Evolutionary conservation across 2,797 vertebrate genomes (phyloP).

Genomic region (Silurus lanzhouensis): DNA sequence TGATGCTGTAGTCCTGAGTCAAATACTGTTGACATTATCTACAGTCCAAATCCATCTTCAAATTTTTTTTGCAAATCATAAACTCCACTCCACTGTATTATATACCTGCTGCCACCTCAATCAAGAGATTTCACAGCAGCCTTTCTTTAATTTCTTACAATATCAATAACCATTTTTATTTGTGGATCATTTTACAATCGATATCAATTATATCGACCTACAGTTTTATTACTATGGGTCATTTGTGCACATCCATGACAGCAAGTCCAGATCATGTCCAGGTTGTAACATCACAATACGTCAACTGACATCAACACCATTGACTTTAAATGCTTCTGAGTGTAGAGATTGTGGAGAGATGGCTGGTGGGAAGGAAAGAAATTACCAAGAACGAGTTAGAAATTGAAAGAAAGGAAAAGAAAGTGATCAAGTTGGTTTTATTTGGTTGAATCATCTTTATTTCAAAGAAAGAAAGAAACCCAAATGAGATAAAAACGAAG

Average conservation of each 20-base stretch:
- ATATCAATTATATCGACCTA: not conserved
- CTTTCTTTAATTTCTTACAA: not conserved
- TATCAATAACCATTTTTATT: not conserved
- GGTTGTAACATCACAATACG: not conserved
- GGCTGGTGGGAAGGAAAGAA: not conserved
- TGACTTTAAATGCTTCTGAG: not conserved
- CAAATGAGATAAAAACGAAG: not conserved
- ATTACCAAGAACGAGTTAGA: not conserved
- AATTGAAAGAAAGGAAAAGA: not conserved
- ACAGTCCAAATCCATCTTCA: no score
- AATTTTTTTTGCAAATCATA: no score
- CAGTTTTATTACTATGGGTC: not conserved
- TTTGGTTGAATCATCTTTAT: no score
- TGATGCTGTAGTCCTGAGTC: no score
- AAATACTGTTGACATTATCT: no score
- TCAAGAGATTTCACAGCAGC: not conserved
- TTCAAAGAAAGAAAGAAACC: not conserved
- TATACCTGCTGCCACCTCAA: not conserved
- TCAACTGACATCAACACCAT: no score
- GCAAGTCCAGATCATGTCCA: not conserved
- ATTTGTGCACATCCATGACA: not conserved
- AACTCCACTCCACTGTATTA: not conserved
- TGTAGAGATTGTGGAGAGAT: not conserved
- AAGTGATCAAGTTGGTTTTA: no score
- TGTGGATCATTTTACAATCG: not conserved